phyloP scores from a whole-genome alignment of 2,113 vertebrate species.

The Grallaria varia region DNA sequence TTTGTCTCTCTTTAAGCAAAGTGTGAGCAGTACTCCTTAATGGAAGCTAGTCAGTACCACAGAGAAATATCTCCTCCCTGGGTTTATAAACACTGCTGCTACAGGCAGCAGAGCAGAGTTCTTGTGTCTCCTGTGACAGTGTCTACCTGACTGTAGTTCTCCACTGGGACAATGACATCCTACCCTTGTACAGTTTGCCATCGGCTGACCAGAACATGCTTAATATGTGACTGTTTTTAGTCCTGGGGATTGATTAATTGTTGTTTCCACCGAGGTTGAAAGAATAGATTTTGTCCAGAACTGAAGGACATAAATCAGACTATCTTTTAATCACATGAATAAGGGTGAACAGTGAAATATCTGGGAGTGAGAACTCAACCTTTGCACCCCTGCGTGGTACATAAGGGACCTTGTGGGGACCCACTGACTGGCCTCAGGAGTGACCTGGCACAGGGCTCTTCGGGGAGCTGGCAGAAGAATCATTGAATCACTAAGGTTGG shows the following conservation, averaged over 20 bases:
- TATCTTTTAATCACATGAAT: not conserved
- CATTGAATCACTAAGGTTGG: not conserved
- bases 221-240: not conserved
- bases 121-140: not conserved
- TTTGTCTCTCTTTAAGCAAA: not conserved
- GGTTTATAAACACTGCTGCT: not conserved
- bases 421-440: not conserved
- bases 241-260: not conserved
- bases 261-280: not conserved
- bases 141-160: not conserved
- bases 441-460: rapidly evolving
- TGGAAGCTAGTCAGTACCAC: not conserved
- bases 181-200: not conserved
- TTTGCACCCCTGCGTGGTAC: not conserved
- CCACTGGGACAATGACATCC: not conserved
- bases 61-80: not conserved
- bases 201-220: not conserved
- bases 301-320: not conserved
- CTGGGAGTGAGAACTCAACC: not conserved
- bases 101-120: not conserved
- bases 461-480: not conserved
- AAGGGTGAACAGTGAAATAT: not conserved
- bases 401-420: too few relatives aligned
- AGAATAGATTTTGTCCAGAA: not conserved
- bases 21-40: not conserved